Evolutionary conservation across 2,888 invertebrate genomes (phyloP), one percentile per base, ranked within the genome.

Genomic region (Netelia inedita): DNA sequence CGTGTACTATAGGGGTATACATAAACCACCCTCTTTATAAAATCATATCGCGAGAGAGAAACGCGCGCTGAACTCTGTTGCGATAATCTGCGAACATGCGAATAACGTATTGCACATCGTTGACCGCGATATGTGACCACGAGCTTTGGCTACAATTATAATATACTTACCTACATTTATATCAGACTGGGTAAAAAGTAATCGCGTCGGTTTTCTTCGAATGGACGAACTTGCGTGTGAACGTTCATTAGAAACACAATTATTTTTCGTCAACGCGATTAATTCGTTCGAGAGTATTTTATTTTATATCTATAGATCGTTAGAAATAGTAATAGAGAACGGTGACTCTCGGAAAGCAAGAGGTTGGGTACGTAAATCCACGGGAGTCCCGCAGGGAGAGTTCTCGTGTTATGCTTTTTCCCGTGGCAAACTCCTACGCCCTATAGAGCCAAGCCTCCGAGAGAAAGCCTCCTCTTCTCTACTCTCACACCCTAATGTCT

Each of bases 401-500:
- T 83, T 83, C 87, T 83, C 87, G 86, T 79, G 79, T 68, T 87
- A 89, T 88, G 89, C 89, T 91, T 91, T 91, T 91, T 91, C 88
- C 83, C 83, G 81, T 71, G 50, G 71, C 63, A 74, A 79, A 91
- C 92, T 91, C 91, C 90, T 90, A 90, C 91, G 90, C 91, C 88
- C 88, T 82, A 86, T 82, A 6, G n/a, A 53, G 16, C 50, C 74
- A 59, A 79, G 71, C 73, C 61, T 71, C 19, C 73, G 72, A 73
- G 79, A 79, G 71, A 46, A 46, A 57, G 43, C 57, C 35, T 19
- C 35, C 43, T 50, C 71, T 35, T 43, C 53, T 53, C 59, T 69
- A 35, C 41, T 55, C 83, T 87, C 85, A 82, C 79, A 79, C 89
- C 90, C 90, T 93, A 93, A 93, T 91, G 92, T 92, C 91, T 92